phyloP scores from a whole-genome alignment of 2,888 invertebrate genomes.

The Callyntrura guangdongensis region DNA sequence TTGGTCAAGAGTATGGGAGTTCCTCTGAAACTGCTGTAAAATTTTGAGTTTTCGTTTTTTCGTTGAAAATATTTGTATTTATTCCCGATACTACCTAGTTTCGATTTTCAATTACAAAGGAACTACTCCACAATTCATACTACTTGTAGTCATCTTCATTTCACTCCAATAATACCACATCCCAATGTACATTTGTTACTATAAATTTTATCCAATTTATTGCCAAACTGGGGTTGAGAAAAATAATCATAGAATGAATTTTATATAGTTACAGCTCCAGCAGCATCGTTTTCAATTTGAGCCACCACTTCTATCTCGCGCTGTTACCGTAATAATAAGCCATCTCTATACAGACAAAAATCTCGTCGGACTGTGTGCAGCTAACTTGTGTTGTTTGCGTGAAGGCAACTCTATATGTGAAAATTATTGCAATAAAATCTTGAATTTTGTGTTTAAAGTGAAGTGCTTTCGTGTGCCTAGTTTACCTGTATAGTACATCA shows the following conservation, averaged over 20 bases:
- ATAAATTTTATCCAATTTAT: no score
- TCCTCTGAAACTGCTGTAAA: slow-evolving; percentile 40
- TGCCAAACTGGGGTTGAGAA: neutral
- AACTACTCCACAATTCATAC: no score
- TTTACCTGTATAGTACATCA: slow-evolving; percentile 41
- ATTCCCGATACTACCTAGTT: neutral
- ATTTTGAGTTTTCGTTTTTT: neutral
- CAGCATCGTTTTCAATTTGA: neutral
- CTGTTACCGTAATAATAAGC: neutral
- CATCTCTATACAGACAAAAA: neutral
- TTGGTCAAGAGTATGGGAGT: slow-evolving; percentile 44
- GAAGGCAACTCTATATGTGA: slow-evolving; percentile 38
- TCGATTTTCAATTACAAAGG: no score
- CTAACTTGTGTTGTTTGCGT: slow-evolving; percentile 28
- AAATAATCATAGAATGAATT: neutral
- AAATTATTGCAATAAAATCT: slow-evolving; percentile 7
- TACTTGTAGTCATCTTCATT: no score
- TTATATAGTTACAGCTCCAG: neutral
- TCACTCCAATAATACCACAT: neutral
- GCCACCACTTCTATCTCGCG: neutral
- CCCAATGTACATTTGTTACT: neutral
- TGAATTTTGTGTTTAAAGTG: slow-evolving; percentile 29
- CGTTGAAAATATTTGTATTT: neutral
- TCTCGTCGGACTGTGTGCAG: slow-evolving; percentile 1
- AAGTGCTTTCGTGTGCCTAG: slow-evolving; percentile 26